Evolutionary conservation across 2,888 invertebrate species (phyloP).

Genomic region (Malthinus seriepunctatus): DNA sequence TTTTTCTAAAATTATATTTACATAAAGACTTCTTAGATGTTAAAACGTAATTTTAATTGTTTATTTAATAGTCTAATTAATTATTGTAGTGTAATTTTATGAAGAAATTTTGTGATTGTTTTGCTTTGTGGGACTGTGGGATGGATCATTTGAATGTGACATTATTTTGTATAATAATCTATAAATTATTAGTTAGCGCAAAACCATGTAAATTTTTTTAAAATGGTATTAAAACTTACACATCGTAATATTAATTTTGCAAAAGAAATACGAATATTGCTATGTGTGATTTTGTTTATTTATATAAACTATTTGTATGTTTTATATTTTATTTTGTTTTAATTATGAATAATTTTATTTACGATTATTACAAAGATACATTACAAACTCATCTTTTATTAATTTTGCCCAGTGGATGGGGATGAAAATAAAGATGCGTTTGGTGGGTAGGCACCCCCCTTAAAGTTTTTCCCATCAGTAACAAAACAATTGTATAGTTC

Average conservation of each 20-base stretch:
- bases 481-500: no score
- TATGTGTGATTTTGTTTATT: constrained; percentile 22
- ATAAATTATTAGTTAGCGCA: constrained; percentile 11
- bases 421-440: no score
- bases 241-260: constrained; percentile 17
- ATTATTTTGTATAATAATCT: constrained; percentile 10
- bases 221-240: constrained; percentile 4
- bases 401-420: no score
- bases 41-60: background rate
- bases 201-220: constrained; percentile 13
- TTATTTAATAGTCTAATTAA: background rate
- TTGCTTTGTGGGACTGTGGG: background rate
- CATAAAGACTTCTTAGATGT: constrained; percentile 5
- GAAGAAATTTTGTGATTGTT: constrained; percentile 3
- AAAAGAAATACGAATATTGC: constrained; percentile 16
- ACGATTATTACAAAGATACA: background rate
- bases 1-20: constrained; percentile 1
- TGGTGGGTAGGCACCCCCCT: no score
- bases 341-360: constrained; percentile 45
- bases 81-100: background rate
- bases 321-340: constrained; percentile 26
- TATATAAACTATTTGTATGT: constrained; percentile 18
- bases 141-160: background rate
- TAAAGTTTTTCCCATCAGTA: no score
- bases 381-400: no score